Conservation (phyloP, 2,888 invertebrate genomes). For the Drosophila acutilabella region DNA sequence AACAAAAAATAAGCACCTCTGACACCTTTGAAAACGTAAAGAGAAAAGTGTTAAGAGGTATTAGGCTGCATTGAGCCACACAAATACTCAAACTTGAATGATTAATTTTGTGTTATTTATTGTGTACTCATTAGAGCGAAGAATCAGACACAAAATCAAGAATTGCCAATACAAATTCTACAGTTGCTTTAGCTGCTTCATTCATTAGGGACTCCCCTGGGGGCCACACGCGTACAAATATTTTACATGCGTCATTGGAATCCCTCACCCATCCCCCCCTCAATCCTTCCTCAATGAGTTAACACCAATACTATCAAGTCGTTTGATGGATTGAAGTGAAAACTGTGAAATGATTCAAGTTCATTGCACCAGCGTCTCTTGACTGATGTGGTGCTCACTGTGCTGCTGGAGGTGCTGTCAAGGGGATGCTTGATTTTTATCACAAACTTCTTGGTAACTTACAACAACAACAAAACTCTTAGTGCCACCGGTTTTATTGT, state of each 20-base stretch:
- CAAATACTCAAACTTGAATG: neutral
- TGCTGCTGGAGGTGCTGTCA: neutral
- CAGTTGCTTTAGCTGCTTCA: slow-evolving; percentile 46
- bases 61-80: too few relatives aligned
- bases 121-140: slow-evolving; percentile 37
- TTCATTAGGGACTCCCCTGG: slow-evolving; percentile 54
- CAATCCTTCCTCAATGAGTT: neutral
- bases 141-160: slow-evolving; percentile 18
- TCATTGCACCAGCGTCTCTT: slow-evolving; percentile 58
- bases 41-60: slow-evolving; percentile 24
- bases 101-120: slow-evolving; percentile 4
- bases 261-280: neutral
- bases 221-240: slow-evolving; percentile 50
- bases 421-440: slow-evolving; percentile 48
- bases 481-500: slow-evolving; percentile 75
- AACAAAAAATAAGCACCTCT: slow-evolving; percentile 1
- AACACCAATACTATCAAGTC: slow-evolving; percentile 6
- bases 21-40: slow-evolving; percentile 51
- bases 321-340: slow-evolving; percentile 62
- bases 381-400: slow-evolving; percentile 30
- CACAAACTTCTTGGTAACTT: slow-evolving; percentile 28
- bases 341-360: slow-evolving; percentile 54
- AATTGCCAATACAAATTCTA: slow-evolving; percentile 54
- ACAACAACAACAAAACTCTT: slow-evolving; percentile 21
- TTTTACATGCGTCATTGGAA: slow-evolving; percentile 58